These are phyloP conservation scores for Polymixis flavicincta DNA, from an alignment of 2,888 invertebrate species.

Conservation along the genomic window DNA sequence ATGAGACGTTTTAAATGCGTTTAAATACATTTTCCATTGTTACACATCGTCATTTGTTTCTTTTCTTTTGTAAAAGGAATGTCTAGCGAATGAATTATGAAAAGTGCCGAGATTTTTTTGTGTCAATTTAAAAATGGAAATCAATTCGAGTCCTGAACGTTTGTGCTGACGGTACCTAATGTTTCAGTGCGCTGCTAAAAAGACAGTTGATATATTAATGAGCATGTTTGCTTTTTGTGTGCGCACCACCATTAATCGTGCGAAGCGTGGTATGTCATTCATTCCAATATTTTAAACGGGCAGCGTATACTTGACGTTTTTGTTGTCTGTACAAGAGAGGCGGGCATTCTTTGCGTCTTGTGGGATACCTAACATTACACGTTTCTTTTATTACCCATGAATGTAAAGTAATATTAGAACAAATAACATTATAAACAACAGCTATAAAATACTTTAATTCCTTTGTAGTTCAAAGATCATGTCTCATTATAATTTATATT, in stretches of 20 bases:
- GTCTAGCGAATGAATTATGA: conserved; percentile 76
- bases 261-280: conserved; percentile 90
- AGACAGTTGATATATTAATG: conserved; percentile 91
- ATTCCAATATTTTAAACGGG: conserved; percentile 90
- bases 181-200: conserved; percentile 82
- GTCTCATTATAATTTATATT: conserved; percentile 53
- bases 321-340: conserved; percentile 87
- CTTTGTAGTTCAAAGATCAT: conserved; percentile 52
- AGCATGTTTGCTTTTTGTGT: conserved; percentile 89
- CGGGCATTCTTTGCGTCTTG: conserved; percentile 82
- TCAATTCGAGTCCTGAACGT: conserved; percentile 59
- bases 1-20: conserved; percentile 82
- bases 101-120: conserved; percentile 68
- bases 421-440: conserved; percentile 32
- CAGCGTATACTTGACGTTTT: conserved; percentile 84
- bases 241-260: conserved; percentile 88
- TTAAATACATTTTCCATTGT: conserved; percentile 79
- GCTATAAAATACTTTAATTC: conserved; percentile 38
- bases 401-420: conserved; percentile 45
- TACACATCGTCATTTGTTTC: conserved; percentile 66
- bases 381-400: conserved; percentile 62
- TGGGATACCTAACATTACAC: conserved; percentile 73
- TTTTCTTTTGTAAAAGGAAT: conserved; percentile 66
- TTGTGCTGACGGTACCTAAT: conserved; percentile 83
- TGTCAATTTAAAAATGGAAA: conserved; percentile 68